phyloP scores from a whole-genome alignment of 2,888 invertebrate species.

The Cartodere bifasciata region DNA sequence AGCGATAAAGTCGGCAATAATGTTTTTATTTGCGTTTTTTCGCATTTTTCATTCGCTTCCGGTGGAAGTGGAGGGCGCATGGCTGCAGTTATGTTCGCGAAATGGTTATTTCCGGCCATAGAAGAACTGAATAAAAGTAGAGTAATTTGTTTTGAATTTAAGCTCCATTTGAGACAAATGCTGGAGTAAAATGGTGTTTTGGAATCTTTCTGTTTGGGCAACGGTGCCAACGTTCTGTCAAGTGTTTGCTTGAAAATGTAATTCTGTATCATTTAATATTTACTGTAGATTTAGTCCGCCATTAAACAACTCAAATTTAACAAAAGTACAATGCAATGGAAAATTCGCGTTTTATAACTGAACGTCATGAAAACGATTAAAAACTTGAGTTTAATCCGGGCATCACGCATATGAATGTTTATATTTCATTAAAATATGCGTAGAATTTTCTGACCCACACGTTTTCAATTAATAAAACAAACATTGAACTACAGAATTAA shows the following conservation, averaged over 20 bases:
- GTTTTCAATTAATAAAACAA: constrained; percentile 34
- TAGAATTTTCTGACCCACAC: constrained; percentile 32
- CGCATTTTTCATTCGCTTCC: constrained; percentile 32
- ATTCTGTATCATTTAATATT: too few relatives aligned
- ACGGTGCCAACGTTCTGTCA: too few relatives aligned
- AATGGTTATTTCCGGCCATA: constrained; percentile 23
- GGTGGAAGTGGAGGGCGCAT: too few relatives aligned
- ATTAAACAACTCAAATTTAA: too few relatives aligned
- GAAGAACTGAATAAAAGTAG: too few relatives aligned
- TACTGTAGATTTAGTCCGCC: too few relatives aligned
- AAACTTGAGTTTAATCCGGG: constrained; percentile 24
- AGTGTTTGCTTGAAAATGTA: constrained; percentile 25
- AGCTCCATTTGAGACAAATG: constrained; percentile 27
- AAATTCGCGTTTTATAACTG: too few relatives aligned
- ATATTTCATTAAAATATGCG: constrained; percentile 35
- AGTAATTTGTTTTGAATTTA: constrained; percentile 27
- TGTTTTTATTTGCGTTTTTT: constrained; percentile 21
- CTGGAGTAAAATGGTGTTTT: constrained; percentile 15
- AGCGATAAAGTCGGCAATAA: constrained; percentile 23
- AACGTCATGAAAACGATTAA: constrained; percentile 23
- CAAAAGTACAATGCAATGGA: too few relatives aligned
- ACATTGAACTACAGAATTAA: constrained; percentile 22
- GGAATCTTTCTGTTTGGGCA: constrained; percentile 4
- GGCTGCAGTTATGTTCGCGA: too few relatives aligned
- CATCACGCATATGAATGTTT: constrained; percentile 28